Percentiles rank a stretch among this genome's conserved stretches.
Conservation (phyloP, 2,113 vertebrate genomes). For the Picathartes gymnocephalus region DNA sequence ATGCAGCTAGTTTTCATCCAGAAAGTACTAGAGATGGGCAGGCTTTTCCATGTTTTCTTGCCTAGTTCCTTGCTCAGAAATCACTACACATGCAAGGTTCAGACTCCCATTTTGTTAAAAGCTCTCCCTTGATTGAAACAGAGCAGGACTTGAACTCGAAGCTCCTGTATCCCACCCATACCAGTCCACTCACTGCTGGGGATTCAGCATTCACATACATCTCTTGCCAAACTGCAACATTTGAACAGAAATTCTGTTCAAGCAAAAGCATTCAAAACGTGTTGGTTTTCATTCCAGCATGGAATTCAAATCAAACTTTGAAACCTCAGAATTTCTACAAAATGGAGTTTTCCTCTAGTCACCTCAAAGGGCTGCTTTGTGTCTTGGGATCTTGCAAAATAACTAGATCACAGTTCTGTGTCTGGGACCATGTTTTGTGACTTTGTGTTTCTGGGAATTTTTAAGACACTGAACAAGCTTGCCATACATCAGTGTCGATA, state of each 20-base stretch:
- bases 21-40: background rate
- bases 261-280: background rate
- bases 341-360: background rate
- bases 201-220: background rate
- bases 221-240: slow-evolving; percentile 20
- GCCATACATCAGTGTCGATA: background rate
- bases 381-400: background rate
- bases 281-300: slow-evolving; percentile 26
- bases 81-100: rapidly evolving
- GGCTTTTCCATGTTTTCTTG: background rate
- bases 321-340: slow-evolving; percentile 35
- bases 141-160: background rate
- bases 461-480: background rate
- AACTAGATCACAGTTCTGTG: background rate
- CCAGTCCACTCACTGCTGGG: background rate
- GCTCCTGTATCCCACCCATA: background rate
- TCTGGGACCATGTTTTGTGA: background rate
- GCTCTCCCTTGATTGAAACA: background rate
- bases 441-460: background rate
- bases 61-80: background rate
- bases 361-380: slow-evolving; percentile 34
- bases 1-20: background rate
- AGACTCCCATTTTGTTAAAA: background rate
- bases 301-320: slow-evolving; percentile 31
- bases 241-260: slow-evolving; percentile 37